Conservation (phyloP, 2,113 vertebrate genomes). For the Montifringilla adamsi region DNA sequence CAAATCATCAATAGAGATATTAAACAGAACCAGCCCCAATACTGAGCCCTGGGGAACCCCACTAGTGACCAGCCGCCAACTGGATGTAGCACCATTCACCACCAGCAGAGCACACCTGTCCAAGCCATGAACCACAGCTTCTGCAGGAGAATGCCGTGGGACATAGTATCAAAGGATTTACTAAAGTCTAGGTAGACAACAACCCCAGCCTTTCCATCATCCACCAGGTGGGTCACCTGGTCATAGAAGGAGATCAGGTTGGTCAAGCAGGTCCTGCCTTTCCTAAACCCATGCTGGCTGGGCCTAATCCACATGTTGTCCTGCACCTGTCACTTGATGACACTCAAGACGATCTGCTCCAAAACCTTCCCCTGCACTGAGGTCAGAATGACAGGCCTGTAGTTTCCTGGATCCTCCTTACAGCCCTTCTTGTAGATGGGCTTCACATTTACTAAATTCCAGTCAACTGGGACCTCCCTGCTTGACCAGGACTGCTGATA, state of each 20-base stretch:
- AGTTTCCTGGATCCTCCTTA: background rate
- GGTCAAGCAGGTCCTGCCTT: background rate
- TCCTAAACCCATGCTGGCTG: background rate
- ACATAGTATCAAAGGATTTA: background rate
- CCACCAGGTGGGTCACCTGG: background rate
- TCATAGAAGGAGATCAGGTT: background rate
- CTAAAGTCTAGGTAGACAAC: background rate
- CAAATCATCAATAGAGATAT: background rate
- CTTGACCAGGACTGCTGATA: background rate
- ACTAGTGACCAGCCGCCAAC: background rate
- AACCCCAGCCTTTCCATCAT: background rate
- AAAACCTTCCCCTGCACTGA: background rate
- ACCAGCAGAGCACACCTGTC: background rate
- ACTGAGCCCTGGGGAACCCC: background rate
- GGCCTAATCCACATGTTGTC: background rate
- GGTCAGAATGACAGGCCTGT: background rate
- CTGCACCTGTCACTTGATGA: background rate
- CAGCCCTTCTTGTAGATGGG: background rate
- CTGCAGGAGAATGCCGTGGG: background rate
- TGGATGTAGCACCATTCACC: background rate
- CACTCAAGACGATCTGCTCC: background rate
- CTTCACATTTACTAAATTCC: background rate
- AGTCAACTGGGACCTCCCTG: background rate
- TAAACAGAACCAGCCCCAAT: background rate
- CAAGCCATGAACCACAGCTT: background rate